These are phyloP conservation scores for Petromus typicus DNA, from an alignment of 2,113 vertebrate genomes.

Conservation along the genomic window DNA sequence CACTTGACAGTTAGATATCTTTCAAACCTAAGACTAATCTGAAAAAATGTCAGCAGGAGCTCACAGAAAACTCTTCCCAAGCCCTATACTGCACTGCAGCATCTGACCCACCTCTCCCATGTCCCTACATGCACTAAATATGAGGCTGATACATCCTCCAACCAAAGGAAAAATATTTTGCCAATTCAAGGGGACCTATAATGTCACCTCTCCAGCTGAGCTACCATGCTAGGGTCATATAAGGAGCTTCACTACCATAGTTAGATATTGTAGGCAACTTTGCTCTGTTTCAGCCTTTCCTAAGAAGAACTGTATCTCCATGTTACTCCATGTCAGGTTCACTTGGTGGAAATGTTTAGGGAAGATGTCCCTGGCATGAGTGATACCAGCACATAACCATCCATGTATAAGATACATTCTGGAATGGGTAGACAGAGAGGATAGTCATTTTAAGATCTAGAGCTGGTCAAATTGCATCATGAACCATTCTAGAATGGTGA, in stretches of 20 bases:
- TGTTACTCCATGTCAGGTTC: neutral
- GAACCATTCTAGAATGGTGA: neutral
- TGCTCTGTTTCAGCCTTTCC: neutral
- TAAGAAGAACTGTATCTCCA: neutral
- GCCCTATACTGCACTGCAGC: neutral
- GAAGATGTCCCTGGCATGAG: neutral
- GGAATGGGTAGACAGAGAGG: neutral
- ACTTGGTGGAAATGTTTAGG: neutral
- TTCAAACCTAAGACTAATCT: neutral
- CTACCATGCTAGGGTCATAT: neutral
- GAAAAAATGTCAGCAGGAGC: neutral
- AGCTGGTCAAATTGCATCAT: neutral
- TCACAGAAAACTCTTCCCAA: neutral
- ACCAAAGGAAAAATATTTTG: neutral
- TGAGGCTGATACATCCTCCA: neutral
- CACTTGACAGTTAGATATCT: neutral
- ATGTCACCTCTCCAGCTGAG: neutral
- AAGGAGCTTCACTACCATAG: neutral
- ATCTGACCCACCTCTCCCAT: neutral
- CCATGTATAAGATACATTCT: neutral
- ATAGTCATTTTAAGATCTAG: neutral
- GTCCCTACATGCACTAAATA: neutral
- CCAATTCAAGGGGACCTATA: neutral
- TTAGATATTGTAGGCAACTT: neutral
- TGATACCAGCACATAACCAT: neutral